Conservation (phyloP, 2,113 vertebrate species). For the Anolis carolinensis region DNA sequence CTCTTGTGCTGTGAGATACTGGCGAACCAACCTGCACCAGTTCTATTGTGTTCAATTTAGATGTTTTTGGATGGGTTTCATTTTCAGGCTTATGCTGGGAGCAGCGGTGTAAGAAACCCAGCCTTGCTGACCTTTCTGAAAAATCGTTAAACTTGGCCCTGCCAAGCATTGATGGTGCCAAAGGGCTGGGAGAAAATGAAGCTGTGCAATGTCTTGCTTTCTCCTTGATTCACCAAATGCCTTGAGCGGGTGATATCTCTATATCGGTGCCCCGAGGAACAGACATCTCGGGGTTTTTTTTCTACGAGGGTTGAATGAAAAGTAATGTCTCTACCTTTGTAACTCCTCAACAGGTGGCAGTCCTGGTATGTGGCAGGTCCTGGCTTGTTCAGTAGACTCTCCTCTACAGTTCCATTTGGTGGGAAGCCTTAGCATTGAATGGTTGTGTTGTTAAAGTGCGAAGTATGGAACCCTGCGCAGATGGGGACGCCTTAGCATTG, state of each 20-base stretch:
- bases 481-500: too few relatives aligned
- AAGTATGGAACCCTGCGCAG: too few relatives aligned
- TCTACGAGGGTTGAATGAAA: too few relatives aligned
- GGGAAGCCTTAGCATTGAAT: too few relatives aligned
- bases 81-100: not conserved
- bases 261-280: not conserved
- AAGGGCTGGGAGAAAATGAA: slow-evolving; percentile 24
- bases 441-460: too few relatives aligned
- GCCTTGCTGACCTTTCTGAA: not conserved
- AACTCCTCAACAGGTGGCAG: too few relatives aligned
- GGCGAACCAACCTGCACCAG: not conserved
- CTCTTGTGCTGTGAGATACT: not conserved
- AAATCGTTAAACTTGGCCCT: not conserved
- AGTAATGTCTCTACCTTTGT: too few relatives aligned
- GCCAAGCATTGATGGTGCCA: not conserved
- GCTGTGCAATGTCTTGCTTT: not conserved
- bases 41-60: not conserved
- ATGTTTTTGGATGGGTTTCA: too few relatives aligned
- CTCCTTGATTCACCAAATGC: slow-evolving; percentile 32
- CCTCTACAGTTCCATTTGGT: too few relatives aligned
- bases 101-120: not conserved
- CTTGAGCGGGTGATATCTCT: not conserved
- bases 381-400: too few relatives aligned
- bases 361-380: too few relatives aligned
- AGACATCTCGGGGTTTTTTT: not conserved